A percentile compares a stretch with the other conserved stretches of the same genome.
Evolutionary conservation across 2,113 vertebrate species (phyloP).

Genomic region (Leptobrachium leishanense): DNA sequence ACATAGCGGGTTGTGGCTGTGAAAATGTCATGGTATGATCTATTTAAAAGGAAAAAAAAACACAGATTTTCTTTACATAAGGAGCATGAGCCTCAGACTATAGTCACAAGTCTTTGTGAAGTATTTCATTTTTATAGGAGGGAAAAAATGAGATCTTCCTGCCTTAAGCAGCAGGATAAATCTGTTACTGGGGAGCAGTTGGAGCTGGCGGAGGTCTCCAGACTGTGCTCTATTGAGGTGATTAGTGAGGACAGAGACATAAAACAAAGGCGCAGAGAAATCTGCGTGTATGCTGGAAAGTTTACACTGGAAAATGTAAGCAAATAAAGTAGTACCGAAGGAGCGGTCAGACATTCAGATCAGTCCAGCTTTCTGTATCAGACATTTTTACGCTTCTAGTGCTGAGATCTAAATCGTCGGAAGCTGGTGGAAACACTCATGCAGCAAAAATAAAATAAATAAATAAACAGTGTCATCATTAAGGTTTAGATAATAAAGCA

Average conservation of each 20-base stretch:
- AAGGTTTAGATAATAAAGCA: too few relatives aligned
- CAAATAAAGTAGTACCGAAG: slow-evolving; percentile 19
- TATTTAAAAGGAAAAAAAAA: slow-evolving; percentile 9
- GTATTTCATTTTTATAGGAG: slow-evolving; percentile 49
- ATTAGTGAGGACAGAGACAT: slow-evolving; percentile 45
- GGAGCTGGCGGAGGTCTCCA: slow-evolving; percentile 39
- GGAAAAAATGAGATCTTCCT: slow-evolving; percentile 45
- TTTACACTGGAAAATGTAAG: slow-evolving; percentile 28
- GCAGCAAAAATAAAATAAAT: too few relatives aligned
- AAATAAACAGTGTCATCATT: too few relatives aligned
- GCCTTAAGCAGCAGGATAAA: slow-evolving; percentile 50
- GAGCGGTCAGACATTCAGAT: slow-evolving; percentile 26
- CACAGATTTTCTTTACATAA: slow-evolving; percentile 33
- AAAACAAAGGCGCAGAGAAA: slow-evolving; percentile 38
- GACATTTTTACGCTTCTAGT: slow-evolving; percentile 19
- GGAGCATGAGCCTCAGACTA: slow-evolving; percentile 32
- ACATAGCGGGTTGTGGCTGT: background rate
- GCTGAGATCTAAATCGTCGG: background rate
- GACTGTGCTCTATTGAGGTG: slow-evolving; percentile 43
- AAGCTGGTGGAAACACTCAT: background rate
- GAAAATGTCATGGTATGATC: slow-evolving; percentile 26
- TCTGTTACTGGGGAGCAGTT: slow-evolving; percentile 40
- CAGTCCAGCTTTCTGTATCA: slow-evolving; percentile 23
- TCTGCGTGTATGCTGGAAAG: slow-evolving; percentile 26
- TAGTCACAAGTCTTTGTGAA: slow-evolving; percentile 23